Evolutionary conservation across 2,113 vertebrate genomes (phyloP).

Genomic region (Tupaia tana): DNA sequence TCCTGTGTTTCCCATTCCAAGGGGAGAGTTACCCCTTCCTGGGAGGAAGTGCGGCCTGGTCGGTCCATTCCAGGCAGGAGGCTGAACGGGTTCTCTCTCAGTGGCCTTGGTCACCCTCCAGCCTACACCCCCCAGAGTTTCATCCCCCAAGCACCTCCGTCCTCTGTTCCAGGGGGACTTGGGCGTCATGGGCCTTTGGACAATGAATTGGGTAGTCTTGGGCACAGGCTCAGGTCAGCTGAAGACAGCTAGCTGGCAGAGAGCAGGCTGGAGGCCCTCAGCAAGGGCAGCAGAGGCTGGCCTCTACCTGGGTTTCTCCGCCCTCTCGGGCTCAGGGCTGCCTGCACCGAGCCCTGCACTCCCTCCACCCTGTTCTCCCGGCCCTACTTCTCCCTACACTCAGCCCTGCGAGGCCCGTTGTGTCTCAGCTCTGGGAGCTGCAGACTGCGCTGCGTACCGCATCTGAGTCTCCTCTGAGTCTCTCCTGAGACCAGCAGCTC

Average conservation of each 20-base stretch:
- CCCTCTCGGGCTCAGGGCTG: no score
- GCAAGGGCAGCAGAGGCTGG: background rate
- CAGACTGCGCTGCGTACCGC: background rate
- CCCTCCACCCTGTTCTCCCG: background rate
- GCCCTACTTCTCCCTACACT: background rate
- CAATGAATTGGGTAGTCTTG: background rate
- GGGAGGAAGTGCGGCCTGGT: no score
- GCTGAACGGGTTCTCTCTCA: background rate
- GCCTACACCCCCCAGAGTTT: no score
- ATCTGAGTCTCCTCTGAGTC: background rate
- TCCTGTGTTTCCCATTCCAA: background rate
- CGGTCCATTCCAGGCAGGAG: rapidly evolving
- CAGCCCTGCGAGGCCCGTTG: background rate
- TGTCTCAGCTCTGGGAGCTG: background rate
- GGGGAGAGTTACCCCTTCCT: background rate
- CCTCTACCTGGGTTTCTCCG: background rate
- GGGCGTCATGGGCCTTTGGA: background rate
- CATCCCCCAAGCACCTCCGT: no score
- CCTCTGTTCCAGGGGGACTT: background rate
- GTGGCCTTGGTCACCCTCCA: background rate
- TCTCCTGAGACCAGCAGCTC: background rate
- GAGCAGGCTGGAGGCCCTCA: background rate
- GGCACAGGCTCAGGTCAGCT: background rate
- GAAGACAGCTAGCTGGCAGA: background rate
- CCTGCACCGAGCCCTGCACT: background rate